These are phyloP conservation scores for Myotis findleyi DNA, from an alignment of 2,797 vertebrate species.

Conservation along the genomic window DNA sequence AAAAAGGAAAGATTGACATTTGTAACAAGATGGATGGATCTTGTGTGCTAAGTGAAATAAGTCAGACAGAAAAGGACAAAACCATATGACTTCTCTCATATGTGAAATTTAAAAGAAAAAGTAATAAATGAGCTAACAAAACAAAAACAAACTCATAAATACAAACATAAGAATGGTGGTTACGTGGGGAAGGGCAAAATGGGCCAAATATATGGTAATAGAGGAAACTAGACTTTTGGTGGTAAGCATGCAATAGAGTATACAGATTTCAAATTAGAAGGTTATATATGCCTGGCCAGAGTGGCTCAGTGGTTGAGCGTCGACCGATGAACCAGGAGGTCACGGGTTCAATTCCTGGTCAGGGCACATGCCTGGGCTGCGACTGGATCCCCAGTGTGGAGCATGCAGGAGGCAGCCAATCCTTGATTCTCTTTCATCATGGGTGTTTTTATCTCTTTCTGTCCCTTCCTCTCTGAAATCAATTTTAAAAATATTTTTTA, in stretches of 20 bases:
- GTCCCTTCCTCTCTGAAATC: no score
- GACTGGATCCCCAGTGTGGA: no score
- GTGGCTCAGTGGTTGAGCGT: no score
- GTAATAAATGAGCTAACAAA: not conserved
- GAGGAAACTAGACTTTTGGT: not conserved
- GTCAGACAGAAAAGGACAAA: not conserved
- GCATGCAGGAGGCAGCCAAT: no score
- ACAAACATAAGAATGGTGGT: not conserved
- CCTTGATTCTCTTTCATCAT: no score
- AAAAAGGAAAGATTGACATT: not conserved
- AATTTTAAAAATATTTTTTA: no score
- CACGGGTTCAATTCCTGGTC: no score
- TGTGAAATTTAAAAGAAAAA: not conserved
- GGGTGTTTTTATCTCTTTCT: no score
- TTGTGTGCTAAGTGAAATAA: not conserved
- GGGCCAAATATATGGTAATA: not conserved
- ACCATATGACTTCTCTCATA: not conserved
- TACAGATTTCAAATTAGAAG: not conserved
- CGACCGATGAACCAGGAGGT: no score
- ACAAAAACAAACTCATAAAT: not conserved
- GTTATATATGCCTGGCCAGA: not conserved
- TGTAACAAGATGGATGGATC: not conserved
- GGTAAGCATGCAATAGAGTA: not conserved
- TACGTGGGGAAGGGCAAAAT: not conserved
- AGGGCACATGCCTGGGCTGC: no score